Percentiles rank a stretch among this genome's conserved stretches.
Evolutionary conservation across 2,797 vertebrate species (phyloP).

Genomic region (Pogoniulus pusillus): DNA sequence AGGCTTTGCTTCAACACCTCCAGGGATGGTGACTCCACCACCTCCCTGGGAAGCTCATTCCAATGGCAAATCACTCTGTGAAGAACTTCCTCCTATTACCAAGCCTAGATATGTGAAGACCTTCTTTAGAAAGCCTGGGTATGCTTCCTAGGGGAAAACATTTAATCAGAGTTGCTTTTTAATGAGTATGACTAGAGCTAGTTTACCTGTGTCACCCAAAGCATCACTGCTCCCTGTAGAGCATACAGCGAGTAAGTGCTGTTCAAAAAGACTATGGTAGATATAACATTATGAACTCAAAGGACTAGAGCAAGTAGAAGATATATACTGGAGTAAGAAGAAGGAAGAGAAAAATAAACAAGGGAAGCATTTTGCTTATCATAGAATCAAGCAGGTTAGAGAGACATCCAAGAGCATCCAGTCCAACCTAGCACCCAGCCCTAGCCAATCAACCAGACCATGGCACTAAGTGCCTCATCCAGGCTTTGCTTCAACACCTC

Average conservation of each 20-base stretch:
- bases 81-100: too few relatives aligned
- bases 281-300: not conserved
- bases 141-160: not conserved
- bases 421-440: too few relatives aligned
- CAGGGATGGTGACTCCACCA: too few relatives aligned
- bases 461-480: too few relatives aligned
- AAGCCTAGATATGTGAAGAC: too few relatives aligned
- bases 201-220: not conserved
- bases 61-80: too few relatives aligned
- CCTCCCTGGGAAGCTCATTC: too few relatives aligned
- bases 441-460: too few relatives aligned
- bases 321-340: not conserved
- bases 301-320: not conserved
- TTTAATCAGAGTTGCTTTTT: not conserved
- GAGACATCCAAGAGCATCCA: too few relatives aligned
- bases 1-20: too few relatives aligned
- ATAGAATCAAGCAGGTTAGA: too few relatives aligned
- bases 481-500: too few relatives aligned
- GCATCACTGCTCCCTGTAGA: not conserved
- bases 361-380: not conserved
- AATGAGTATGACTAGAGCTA: not conserved
- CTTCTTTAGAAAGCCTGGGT: not conserved
- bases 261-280: not conserved
- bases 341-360: accelerated
- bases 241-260: not conserved